Percentiles rank a stretch among this genome's conserved stretches.
phyloP scores from a whole-genome alignment of 2,797 vertebrate species.

The Epinephelus malabaricus region DNA sequence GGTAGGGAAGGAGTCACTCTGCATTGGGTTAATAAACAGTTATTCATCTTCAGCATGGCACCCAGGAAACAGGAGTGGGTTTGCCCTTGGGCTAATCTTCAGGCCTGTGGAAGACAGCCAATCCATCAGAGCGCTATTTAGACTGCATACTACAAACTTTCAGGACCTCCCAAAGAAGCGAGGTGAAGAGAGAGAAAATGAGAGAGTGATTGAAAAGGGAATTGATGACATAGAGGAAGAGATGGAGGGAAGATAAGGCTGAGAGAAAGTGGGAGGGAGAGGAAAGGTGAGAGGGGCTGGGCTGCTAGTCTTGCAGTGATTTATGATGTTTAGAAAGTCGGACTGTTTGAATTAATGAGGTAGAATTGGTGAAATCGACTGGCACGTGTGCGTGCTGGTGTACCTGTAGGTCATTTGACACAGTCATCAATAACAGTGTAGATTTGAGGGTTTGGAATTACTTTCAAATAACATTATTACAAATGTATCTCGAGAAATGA shows the following conservation, averaged over 20 bases:
- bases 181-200: slow-evolving; percentile 45
- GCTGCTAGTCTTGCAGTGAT: slow-evolving; percentile 71
- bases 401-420: slow-evolving; percentile 67
- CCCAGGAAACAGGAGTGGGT: slow-evolving; percentile 76
- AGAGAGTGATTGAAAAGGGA: slow-evolving; percentile 68
- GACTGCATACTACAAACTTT: slow-evolving; percentile 75
- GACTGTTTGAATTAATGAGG: slow-evolving; percentile 78
- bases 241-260: slow-evolving; percentile 67
- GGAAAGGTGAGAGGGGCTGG: slow-evolving; percentile 70
- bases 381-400: slow-evolving; percentile 4
- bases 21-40: slow-evolving; percentile 83
- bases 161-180: slow-evolving; percentile 66
- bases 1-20: slow-evolving; percentile 77
- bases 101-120: slow-evolving; percentile 72
- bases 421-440: slow-evolving; percentile 70
- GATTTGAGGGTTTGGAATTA: slow-evolving; percentile 65
- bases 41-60: slow-evolving; percentile 83
- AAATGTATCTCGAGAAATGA: slow-evolving; percentile 45
- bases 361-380: slow-evolving; percentile 76
- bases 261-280: slow-evolving; percentile 53
- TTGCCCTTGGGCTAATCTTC: slow-evolving; percentile 84
- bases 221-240: slow-evolving; percentile 62
- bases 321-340: slow-evolving; percentile 82
- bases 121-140: slow-evolving; percentile 83
- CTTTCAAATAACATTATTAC: slow-evolving; percentile 66